Base-by-base conservation (phyloP, 2,113 vertebrate species). In the Cavia porcellus region DNA sequence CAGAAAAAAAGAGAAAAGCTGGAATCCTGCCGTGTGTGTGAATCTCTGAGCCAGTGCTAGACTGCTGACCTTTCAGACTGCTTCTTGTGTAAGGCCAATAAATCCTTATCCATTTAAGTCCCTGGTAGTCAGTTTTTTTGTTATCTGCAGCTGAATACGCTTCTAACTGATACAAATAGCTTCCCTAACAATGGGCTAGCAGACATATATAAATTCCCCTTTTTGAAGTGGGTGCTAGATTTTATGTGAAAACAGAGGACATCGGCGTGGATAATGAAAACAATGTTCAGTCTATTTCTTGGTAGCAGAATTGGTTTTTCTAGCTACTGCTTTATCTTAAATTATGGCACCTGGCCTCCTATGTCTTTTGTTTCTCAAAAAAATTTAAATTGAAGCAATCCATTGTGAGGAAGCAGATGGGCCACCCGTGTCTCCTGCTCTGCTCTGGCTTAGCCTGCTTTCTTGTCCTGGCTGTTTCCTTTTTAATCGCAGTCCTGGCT, bases 321-420 rank as follows among this genome's bases (percentile, higher is more conserved):
- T 81, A 92, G 86, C 47, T 22, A 84, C 22, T 20, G 68, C 61
- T 97, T 94, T 95, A 75, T 93, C 85, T 97, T 96, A 96, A 94
- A 89, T 93, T 82, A 95, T 82, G 64, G 74, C 35, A 64, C 87
- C 68, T 86, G 87, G 90, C n/a, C 30, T 80, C 68, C 84, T 68
- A 4, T 74, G 77, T 85, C 95, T 93, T 96, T 93, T 92, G 66
- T 86, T 95, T 74, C 87, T 96, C 86, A 64, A 94, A 91, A 94
- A 90, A 85, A 45, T 13, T 68, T 82, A 94, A 96, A 96, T 89
- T 15, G 93, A 91, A 96, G 74, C 25, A 62, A 68, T 83, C 45
- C 74, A 64, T 89, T 92, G 61, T 79, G 64, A 94, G 32, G 52
- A 93, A 4, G 38, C 90, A 88, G 82, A 77, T 47, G 4, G 64